Evolutionary conservation across 2,797 vertebrate genomes (phyloP), one percentile per base, ranked within the genome.

Genomic region (Xenopus petersii): DNA sequence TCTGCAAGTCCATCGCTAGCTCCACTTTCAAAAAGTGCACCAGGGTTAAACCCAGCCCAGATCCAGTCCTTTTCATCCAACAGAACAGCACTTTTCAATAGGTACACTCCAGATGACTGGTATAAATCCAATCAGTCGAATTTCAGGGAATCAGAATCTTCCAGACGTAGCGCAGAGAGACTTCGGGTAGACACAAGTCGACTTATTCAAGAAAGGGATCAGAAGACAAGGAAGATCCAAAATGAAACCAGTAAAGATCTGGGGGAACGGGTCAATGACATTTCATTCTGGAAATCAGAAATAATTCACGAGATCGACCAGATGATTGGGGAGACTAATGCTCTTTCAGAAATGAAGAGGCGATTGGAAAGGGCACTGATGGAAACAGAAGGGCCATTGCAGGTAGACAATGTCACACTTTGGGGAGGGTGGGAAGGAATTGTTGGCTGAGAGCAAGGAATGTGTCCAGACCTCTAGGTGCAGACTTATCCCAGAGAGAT

Each of bases 231-330:
- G 17, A 92, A 90, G 68, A 92, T 84, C 3, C 96, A 98, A 74
- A 90, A 85, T 12, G 90, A 82, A 58, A 94, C 89, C 64, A 97
- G 93, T 78, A 93, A 91, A 82, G 94, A 94, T 82, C 86, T 98
- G 51, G 95, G 95, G 0, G 90, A 95, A 82, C 88, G 95, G 0
- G 80, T 97, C 79, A 96, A 86, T 0, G 94, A 98, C 80, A 95
- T 96, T 1, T 84, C 85, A 12, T 99, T 97, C 86, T 98, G 97
- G 98, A 95, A 85, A 84, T 92, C 94, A 0, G 95, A 98, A 89
- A 91, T 99, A 74, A 88, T 80, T 80, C 91, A 92, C n/a, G 97
- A 99, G 87, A 90, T 94, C 5, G 94, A 96, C 75, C 93, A 92
- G 86, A 94, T 98, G 91, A 92, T 96, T 66, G 93, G 88, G 0